Evolutionary conservation across 2,113 vertebrate species (phyloP).

Genomic region (Corythaixoides concolor): DNA sequence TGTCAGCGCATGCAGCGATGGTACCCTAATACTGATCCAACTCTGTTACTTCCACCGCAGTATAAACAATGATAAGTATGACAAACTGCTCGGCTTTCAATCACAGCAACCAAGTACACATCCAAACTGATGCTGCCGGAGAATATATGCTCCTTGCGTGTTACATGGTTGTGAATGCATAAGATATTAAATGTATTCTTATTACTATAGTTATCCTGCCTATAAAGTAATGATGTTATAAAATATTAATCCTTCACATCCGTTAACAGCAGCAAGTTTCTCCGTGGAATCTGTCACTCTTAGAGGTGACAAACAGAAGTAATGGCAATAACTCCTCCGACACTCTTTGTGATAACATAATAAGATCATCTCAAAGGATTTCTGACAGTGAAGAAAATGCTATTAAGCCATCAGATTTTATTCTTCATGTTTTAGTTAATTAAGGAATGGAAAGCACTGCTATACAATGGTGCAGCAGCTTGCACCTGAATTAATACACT

Average conservation of each 20-base stretch:
- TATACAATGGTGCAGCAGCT: not conserved
- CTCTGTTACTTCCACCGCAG: not conserved
- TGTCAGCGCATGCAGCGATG: fast-evolving
- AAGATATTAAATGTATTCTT: not conserved
- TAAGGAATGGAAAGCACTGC: not conserved
- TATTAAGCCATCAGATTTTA: not conserved
- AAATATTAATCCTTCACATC: conserved; percentile 21
- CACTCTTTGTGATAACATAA: not conserved
- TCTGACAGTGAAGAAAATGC: not conserved
- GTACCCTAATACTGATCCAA: not conserved
- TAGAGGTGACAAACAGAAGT: not conserved
- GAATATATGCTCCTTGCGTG: not conserved
- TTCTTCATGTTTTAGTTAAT: conserved; percentile 14
- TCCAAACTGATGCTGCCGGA: not conserved
- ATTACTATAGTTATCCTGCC: not conserved
- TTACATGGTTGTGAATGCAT: not conserved
- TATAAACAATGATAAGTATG: fast-evolving
- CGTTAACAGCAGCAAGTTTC: not conserved
- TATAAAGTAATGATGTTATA: not conserved
- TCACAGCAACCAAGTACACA: not conserved
- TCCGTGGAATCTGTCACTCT: not conserved
- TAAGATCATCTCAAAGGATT: not conserved
- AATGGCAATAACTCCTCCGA: not conserved
- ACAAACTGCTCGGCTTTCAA: not conserved
- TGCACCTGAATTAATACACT: not conserved